Base-by-base conservation (phyloP, 2,888 invertebrate species). In the Eupithecia subumbrata region DNA sequence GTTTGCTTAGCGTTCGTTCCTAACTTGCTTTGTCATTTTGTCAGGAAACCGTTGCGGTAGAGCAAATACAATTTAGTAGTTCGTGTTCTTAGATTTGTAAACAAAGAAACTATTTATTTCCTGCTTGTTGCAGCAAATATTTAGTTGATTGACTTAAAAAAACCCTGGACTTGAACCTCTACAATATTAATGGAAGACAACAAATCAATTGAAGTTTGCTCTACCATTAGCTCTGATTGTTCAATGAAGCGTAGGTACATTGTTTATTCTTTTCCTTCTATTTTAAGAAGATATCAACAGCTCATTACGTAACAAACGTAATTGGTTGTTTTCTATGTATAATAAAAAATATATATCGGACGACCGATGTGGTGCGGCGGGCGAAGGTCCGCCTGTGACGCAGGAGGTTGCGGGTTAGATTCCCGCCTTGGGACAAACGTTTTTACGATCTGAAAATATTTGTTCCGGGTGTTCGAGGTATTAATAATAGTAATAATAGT, bases 1-100 rank as follows among this genome's bases (percentile, higher is more conserved):
- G 76, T 81, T 80, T 80, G 74, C 76, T 73, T 74, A 77, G 72
- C 74, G 72, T 68, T 77, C 70, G 66, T 70, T 68, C 72, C 73
- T 78, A 76, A 78, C 80, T 78, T 79, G 80, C 77, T 81, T 80
- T 80, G 81, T 80, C 78, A 80, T 81, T 80, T 80, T 78, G 72
- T 70, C 70, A 73, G 63, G 69, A 71, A 74, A 78, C 75, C 69
- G 78, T 77, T 64, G 74, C 74, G 52, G 71, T 73, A 67, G 56
- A 66, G 72, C 73, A 75, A 79, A 56, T 22, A 56, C 9, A 80
- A 40, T 40, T 9, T 18, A 11, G 18, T 34, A 37, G 66, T 4
- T 66, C 9, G 66, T 37, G 66, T n/a, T 37, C 22, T 67, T n/a
- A 67, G 66, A 37, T 66, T 67, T n/a, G 18, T 67, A 37, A 37